phyloP scores from a whole-genome alignment of 2,113 vertebrate species.

The Caranx ignobilis region DNA sequence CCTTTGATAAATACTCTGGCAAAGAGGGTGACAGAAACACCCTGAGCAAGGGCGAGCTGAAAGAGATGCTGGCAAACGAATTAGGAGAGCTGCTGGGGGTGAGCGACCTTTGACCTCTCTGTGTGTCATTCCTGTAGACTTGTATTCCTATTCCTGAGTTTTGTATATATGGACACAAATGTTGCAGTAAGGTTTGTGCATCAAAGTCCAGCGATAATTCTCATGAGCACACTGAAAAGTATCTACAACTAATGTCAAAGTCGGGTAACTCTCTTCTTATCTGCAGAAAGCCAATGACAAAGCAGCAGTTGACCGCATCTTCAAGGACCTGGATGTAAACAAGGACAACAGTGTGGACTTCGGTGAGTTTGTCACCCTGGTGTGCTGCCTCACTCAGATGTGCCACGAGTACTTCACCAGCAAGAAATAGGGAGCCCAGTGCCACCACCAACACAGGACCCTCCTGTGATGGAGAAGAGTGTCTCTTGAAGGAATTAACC shows the following conservation, averaged over 20 bases:
- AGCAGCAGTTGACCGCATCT: constrained; percentile 68
- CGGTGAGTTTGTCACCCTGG: constrained; percentile 73
- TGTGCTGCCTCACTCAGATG: constrained; percentile 70
- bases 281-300: constrained; percentile 68
- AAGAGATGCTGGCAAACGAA: constrained; percentile 86
- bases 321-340: constrained; percentile 77
- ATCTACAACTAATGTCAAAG: background rate
- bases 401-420: constrained; percentile 67
- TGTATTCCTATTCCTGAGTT: background rate
- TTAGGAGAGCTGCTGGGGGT: constrained; percentile 84
- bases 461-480: constrained; percentile 1
- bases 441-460: constrained; percentile 42
- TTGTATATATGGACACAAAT: background rate
- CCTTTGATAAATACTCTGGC: constrained; percentile 88
- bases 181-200: rapidly evolving
- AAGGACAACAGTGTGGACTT: constrained; percentile 81
- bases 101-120: constrained; percentile 51
- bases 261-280: background rate
- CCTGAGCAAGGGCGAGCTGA: constrained; percentile 90
- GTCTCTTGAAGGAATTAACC: constrained; percentile 2
- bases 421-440: constrained; percentile 36
- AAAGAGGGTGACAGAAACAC: constrained; percentile 88
- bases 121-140: background rate
- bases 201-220: background rate
- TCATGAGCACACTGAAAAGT: background rate